These are phyloP conservation scores for Coboldia fuscipes DNA, from an alignment of 1,140 invertebrate genomes.

Conservation along the genomic window DNA sequence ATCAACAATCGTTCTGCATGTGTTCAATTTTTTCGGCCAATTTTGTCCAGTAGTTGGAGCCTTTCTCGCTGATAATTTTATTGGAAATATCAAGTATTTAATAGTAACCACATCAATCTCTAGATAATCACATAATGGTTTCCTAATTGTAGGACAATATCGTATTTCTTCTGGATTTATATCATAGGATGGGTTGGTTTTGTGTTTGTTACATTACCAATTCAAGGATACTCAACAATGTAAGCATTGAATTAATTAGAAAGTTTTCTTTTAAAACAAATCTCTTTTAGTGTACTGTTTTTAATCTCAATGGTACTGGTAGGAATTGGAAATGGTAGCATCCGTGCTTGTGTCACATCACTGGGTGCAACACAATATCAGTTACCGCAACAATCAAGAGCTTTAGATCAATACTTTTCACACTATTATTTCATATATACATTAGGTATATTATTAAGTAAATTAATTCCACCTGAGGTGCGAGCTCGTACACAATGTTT, in stretches of 20 bases:
- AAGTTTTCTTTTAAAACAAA: not conserved
- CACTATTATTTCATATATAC: slow-evolving; percentile 20
- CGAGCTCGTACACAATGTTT: slow-evolving; percentile 15
- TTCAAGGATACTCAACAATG: not conserved
- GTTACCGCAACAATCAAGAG: slow-evolving; percentile 13
- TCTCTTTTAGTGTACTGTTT: slow-evolving; percentile 11
- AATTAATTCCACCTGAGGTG: slow-evolving; percentile 16
- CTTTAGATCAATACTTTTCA: slow-evolving; percentile 17
- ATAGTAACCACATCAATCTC: too few species aligned
- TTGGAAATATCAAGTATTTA: slow-evolving; percentile 40
- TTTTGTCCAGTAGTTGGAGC: slow-evolving; percentile 58
- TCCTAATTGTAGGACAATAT: too few species aligned
- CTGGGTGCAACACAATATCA: slow-evolving; percentile 57
- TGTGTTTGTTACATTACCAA: slow-evolving; percentile 12
- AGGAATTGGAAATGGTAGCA: slow-evolving; percentile 51
- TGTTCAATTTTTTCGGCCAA: slow-evolving; percentile 57
- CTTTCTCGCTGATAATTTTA: slow-evolving; percentile 50
- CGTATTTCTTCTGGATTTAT: slow-evolving; percentile 48
- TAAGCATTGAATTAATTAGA: not conserved
- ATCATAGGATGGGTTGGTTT: slow-evolving; percentile 36
- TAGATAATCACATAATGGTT: too few species aligned
- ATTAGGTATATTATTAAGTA: slow-evolving; percentile 18
- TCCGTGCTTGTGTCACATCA: slow-evolving; percentile 72
- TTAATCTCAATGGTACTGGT: slow-evolving; percentile 34
- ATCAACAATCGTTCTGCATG: slow-evolving; percentile 50